These are phyloP conservation scores for Micrastur ruficollis DNA, from an alignment of 2,797 vertebrate genomes.

Conservation along the genomic window DNA sequence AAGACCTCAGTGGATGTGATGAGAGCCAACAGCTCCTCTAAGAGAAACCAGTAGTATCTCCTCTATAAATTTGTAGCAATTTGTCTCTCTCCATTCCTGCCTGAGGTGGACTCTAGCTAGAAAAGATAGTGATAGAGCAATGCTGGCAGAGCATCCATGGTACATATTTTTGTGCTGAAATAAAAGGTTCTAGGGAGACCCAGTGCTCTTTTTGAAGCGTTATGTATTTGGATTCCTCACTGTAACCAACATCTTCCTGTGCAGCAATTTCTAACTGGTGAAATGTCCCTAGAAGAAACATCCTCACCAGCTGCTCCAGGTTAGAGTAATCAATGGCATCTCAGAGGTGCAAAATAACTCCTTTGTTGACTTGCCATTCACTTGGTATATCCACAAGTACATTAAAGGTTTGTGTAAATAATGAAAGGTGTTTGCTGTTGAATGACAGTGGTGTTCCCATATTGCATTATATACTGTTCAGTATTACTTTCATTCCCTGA, in stretches of 20 bases:
- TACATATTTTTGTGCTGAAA: background rate
- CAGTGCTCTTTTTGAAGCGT: background rate
- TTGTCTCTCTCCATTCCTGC: background rate
- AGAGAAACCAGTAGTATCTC: background rate
- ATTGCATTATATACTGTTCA: background rate
- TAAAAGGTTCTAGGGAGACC: background rate
- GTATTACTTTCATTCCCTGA: background rate
- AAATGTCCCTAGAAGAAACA: background rate
- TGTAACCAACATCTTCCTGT: background rate
- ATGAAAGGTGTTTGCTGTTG: background rate
- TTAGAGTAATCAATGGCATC: background rate
- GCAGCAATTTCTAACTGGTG: background rate
- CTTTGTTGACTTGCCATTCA: background rate
- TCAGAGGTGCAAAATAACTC: background rate
- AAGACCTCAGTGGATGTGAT: background rate
- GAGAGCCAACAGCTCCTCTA: background rate
- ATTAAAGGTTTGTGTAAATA: slow-evolving; percentile 15
- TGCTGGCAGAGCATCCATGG: background rate
- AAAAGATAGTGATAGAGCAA: background rate
- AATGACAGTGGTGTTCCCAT: background rate
- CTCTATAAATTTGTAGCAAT: background rate
- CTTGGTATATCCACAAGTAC: background rate
- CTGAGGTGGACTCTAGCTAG: background rate
- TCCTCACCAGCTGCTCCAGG: background rate
- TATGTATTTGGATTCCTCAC: background rate